Conservation (phyloP, 2,888 invertebrate genomes). For the Lithophane ornitopus region DNA sequence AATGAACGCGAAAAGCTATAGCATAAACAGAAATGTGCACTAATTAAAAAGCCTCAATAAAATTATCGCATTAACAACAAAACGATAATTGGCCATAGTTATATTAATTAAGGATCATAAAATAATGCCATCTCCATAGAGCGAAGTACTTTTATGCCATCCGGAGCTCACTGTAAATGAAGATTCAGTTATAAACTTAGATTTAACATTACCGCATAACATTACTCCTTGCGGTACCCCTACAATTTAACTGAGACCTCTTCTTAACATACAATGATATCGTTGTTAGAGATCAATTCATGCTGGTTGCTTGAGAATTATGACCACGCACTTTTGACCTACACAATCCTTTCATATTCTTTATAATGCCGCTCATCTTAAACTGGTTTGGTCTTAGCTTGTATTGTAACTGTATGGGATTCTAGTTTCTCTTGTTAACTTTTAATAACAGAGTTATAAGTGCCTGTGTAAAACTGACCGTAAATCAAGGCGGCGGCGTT, state of each 20-base stretch:
- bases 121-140: constrained; percentile 62
- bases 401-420: constrained; percentile 76
- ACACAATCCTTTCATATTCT: constrained; percentile 70
- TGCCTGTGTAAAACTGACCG: constrained; percentile 37
- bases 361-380: constrained; percentile 73
- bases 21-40: constrained; percentile 24
- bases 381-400: constrained; percentile 69
- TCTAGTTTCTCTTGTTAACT: constrained; percentile 76
- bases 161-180: constrained; percentile 73
- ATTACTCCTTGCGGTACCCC: constrained; percentile 81
- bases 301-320: constrained; percentile 71
- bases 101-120: constrained; percentile 46
- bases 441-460: constrained; percentile 73
- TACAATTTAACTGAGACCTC: constrained; percentile 74
- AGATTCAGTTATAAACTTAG: constrained; percentile 83
- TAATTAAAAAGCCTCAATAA: constrained; percentile 19
- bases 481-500: constrained; percentile 46
- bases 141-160: constrained; percentile 66
- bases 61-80: constrained; percentile 39
- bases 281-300: constrained; percentile 68
- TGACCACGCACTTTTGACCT: constrained; percentile 77
- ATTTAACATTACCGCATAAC: constrained; percentile 81
- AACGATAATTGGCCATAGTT: constrained; percentile 26
- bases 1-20: neutral
- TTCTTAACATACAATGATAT: constrained; percentile 62